phyloP scores from a whole-genome alignment of 2,113 vertebrate species.

The Lepus timidus region DNA sequence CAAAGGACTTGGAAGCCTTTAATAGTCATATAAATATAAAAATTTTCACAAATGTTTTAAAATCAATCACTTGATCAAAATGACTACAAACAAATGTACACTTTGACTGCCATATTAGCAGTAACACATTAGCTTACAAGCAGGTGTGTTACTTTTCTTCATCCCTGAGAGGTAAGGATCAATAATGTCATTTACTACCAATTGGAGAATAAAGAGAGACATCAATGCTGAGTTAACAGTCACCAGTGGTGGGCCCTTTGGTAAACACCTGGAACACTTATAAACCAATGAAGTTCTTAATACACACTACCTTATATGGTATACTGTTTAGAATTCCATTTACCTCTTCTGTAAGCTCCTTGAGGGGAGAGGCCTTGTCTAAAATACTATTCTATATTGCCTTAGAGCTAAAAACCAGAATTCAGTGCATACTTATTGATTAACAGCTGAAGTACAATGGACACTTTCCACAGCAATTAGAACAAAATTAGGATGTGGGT shows the following conservation, averaged over 20 bases:
- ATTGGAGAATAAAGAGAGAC: neutral
- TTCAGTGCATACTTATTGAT: neutral
- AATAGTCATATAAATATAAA: neutral
- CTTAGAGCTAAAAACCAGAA: conserved; percentile 9
- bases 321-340: neutral
- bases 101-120: neutral
- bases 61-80: conserved; percentile 5
- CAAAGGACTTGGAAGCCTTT: neutral
- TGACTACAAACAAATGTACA: neutral
- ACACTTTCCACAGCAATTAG: neutral
- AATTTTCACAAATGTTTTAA: conserved; percentile 37
- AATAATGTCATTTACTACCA: neutral
- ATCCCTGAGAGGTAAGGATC: neutral
- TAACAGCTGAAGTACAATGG: neutral
- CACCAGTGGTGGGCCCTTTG: neutral
- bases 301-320: neutral
- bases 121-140: neutral
- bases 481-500: conserved; percentile 1
- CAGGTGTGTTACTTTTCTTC: neutral
- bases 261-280: neutral
- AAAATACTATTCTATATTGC: neutral
- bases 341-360: neutral
- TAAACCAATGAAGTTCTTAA: neutral
- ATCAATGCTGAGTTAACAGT: neutral
- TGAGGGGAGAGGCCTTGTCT: conserved; percentile 2